Base-by-base conservation (phyloP, 2,113 vertebrate species). In the Xenopus borealis region DNA sequence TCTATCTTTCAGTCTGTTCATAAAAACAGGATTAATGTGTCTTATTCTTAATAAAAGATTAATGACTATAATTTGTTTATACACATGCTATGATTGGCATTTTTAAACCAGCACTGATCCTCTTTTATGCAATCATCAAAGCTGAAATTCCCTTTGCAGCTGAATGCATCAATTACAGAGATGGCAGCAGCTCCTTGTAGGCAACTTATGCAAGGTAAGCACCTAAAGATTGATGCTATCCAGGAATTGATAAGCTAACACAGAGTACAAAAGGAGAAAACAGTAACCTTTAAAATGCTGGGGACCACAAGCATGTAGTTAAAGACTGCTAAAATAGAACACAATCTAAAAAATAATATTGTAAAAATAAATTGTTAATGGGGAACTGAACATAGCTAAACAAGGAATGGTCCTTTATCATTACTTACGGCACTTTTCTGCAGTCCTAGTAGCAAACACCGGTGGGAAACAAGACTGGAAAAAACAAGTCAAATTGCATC, bases 21-120 rank as follows among this genome's bases (percentile, higher is more conserved):
- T 61, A 61, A 61, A 61, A 61, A 61, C 58, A 23, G 58, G 58
- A 61, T 61, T 61, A 61, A 19, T 61, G 20, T 61, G 58, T 61
- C 58, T 61, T 27, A 61, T 61, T 61, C 58, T 61, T 61, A 61
- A 61, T 61, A 27, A 61, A 61, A 27, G 58, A 20, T 20, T 9
- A 61, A 61, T 61, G 18, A 20, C 19, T 61, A 23, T 61, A 61
- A 61, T 61, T 61, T 61, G 58, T 61, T 23, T 27, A 27, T 61
- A 61, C 58, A 61, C 58, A 61, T 23, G 58, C 19, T 20, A 55
- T 61, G 58, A 61, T 61, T 61, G 58, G 58, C 58, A 61, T 61
- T 61, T 5, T 61, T 23, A 23, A 61, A 61, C 18, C 20, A 61
- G 7, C 58, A 10, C 58, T 27, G 20, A 23, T 61, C 58, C 19